A percentile compares a stretch with the other conserved stretches of the same genome.
Evolutionary conservation across 2,113 vertebrate genomes (phyloP).

Genomic region (Tupaia tana): DNA sequence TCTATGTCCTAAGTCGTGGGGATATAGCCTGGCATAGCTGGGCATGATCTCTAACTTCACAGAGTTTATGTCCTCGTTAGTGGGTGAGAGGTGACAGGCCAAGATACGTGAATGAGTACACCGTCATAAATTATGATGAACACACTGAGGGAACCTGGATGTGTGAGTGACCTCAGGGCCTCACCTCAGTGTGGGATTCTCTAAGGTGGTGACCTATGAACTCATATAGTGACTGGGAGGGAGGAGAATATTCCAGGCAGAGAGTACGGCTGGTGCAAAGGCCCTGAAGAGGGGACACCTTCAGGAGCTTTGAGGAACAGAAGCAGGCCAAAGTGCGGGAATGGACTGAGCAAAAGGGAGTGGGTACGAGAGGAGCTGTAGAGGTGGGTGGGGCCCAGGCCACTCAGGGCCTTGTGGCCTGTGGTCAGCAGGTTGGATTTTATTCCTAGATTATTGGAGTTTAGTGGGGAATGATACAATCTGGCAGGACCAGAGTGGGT

Average conservation of each 20-base stretch:
- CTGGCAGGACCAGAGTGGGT: neutral
- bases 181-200: neutral
- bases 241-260: neutral
- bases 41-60: neutral
- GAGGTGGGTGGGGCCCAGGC: neutral
- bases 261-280: neutral
- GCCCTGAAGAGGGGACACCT: neutral
- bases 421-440: neutral
- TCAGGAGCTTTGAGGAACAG: neutral
- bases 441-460: neutral
- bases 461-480: neutral
- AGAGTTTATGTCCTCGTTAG: neutral
- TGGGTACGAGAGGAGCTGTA: neutral
- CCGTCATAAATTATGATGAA: neutral
- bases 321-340: neutral
- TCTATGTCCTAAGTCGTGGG: neutral
- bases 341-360: too few relatives aligned
- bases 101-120: fast-evolving
- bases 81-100: neutral
- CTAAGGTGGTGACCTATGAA: neutral
- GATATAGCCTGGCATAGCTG: neutral
- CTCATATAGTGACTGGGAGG: neutral
- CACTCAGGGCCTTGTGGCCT: neutral
- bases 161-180: neutral
- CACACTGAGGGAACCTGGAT: neutral